A percentile compares a stretch with the other conserved stretches of the same genome.
These are phyloP conservation scores for Eupeodes luniger DNA, from an alignment of 2,888 invertebrate species.

Conservation along the genomic window DNA sequence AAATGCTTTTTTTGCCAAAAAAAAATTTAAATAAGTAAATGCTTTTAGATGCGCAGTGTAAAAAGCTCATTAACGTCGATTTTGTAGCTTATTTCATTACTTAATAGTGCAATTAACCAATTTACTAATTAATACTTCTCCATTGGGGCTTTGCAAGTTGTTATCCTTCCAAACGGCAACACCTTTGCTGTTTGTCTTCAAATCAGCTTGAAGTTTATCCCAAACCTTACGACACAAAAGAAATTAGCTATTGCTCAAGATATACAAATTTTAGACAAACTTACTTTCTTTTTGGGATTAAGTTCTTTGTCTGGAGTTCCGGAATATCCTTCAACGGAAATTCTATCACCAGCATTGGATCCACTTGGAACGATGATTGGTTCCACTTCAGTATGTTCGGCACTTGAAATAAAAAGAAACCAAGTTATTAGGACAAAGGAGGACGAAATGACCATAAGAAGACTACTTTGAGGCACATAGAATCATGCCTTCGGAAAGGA, in stretches of 20 bases:
- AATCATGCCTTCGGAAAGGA: conserved; percentile 97
- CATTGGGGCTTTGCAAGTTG: conserved; percentile 88
- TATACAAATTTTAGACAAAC: background rate
- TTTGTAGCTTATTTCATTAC: conserved; percentile 84
- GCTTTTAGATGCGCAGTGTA: conserved; percentile 56
- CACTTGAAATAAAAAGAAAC: conserved; percentile 82
- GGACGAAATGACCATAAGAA: too few relatives aligned
- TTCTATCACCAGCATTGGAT: conserved; percentile 92
- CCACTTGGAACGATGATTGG: conserved; percentile 91
- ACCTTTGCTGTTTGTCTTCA: conserved; percentile 89
- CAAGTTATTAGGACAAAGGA: background rate
- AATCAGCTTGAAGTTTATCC: conserved; percentile 94
- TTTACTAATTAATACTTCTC: conserved; percentile 90
- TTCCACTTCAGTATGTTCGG: conserved; percentile 93
- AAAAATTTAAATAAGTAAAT: conserved; percentile 59
- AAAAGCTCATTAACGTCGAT: background rate
- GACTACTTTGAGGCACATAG: conserved; percentile 92
- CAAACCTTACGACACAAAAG: conserved; percentile 85
- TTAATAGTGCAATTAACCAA: conserved; percentile 94
- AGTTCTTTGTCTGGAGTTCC: conserved; percentile 93
- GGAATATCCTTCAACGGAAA: conserved; percentile 93
- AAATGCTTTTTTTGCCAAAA: conserved; percentile 44
- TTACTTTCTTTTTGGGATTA: conserved; percentile 97
- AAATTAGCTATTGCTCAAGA: background rate
- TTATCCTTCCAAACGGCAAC: conserved; percentile 95